Base-by-base conservation (phyloP, 2,888 invertebrate species). In the Netelia virgata region DNA sequence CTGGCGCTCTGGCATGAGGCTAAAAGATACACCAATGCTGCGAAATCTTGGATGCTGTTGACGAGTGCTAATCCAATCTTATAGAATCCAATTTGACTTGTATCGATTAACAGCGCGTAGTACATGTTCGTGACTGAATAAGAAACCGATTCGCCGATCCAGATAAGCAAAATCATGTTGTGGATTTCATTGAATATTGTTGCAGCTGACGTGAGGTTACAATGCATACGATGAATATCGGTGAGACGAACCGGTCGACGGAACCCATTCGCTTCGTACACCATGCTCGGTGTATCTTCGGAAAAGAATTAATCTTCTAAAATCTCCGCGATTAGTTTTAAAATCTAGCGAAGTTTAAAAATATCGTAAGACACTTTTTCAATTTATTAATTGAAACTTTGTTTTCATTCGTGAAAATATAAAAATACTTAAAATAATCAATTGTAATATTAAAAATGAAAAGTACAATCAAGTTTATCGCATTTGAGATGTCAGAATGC, bases 191-290 rank as follows among this genome's bases (percentile, higher is more conserved):
- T 55, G 9, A 69, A 69, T 16, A 23, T 28, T 1, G 5, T 69
- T 28, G 69, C 55, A 3, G 55, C 69, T 36, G 55, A 69, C n/a
- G 16, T 55, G 9, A 69, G 16, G 28, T 69, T 23, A 3, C 18
- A 28, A 36, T 55, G 69, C 53, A 69, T 53, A 36, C 69, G 53
- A 14, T 28, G 2, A 23, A 69, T 55, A 53, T 69, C 69, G 10
- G 53, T n/a, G 3, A 69, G 69, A 53, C 69, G 69, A 23, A 69
- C 0, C n/a, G 36, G 23, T 55, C 36, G 23, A 11, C 20, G 36
- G 1, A 18, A 3, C 9, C 55, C 36, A 28, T 55, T 53, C 1
- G 3, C 16, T 28, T 50, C 36, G 16, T 53, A 28, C 20, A 69
- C 16, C 14, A 69, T 69, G 6, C 69, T 36, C 11, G 28, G 53